Percentiles rank a stretch among this genome's conserved stretches.
Conservation (phyloP, 53 echinoderm and acorn worm genomes). For the Echinarachnius parma region DNA sequence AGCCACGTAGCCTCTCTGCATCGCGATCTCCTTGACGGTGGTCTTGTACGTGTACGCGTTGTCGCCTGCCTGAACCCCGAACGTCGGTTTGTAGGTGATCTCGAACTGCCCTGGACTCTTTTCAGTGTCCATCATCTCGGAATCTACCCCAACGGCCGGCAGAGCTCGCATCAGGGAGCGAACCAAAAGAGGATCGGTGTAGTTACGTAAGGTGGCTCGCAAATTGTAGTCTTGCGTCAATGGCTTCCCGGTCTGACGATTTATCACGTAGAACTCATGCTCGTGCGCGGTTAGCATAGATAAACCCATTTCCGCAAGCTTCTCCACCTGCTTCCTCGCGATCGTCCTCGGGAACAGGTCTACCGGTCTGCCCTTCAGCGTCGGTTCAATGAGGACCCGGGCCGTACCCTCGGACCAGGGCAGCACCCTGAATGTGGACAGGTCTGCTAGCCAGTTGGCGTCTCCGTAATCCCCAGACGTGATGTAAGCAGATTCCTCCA, state of each 20-base stretch:
- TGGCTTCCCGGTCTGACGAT: conserved; percentile 58
- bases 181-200: conserved; percentile 30
- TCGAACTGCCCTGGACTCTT: conserved; percentile 71
- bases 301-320: conserved; percentile 57
- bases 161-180: conserved; percentile 25
- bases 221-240: conserved; percentile 53
- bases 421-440: conserved; percentile 56
- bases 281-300: conserved; percentile 70
- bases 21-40: conserved; percentile 71
- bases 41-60: conserved; percentile 66
- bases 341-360: conserved; percentile 52
- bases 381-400: conserved; percentile 58
- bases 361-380: conserved; percentile 26
- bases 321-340: conserved; percentile 60
- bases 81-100: conserved; percentile 75
- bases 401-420: conserved; percentile 75
- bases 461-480: conserved; percentile 57
- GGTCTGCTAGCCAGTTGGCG: conserved; percentile 59
- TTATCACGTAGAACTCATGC: conserved; percentile 74
- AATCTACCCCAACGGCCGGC: conserved; percentile 53
- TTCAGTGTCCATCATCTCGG: conserved; percentile 70
- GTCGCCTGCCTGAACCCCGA: conserved; percentile 70
- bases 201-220: conserved; percentile 53
- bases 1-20: conserved; percentile 62
- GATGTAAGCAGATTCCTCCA: conserved; percentile 29